Evolutionary conservation across 2,113 vertebrate species (phyloP), one percentile per base, ranked within the genome.

Genomic region (Mirounga angustirostris): DNA sequence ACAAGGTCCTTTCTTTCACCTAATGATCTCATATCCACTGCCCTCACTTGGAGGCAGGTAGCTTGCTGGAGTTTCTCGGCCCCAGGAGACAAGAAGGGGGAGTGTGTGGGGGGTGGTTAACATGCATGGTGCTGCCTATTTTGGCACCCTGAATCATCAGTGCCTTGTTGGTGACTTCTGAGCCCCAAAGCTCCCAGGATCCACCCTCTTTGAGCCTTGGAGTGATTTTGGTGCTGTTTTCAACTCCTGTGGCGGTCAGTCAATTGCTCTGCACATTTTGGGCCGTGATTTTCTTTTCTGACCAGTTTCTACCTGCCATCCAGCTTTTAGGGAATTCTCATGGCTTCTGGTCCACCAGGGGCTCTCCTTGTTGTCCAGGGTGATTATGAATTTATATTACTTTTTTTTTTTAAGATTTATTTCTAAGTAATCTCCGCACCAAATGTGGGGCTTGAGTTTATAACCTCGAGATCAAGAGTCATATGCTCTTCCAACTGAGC

Each of bases 321-420:
- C 22, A 52, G 89, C 63, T 91, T 89, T 85, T 76, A 58, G 58
- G 84, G 54, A 85, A 67, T 89, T 89, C 65, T 91, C 22, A 46
- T 7, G 46, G 15, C 43, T 86, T 91, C 89, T 67, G 46, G 24
- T 46, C 54, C 9, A n/a, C 54, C 15, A 33, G 83, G 6, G 67
- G 18, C 19, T 73, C 26, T 65, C 73, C 26, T 50, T 50, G 36
- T 43, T 58, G 28, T 65, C 80, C 30, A 56, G 13, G 33, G 50
- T 82, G 50, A 73, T 95, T 87, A 79, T 59, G 33, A 79, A 88
- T 63, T 81, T 71, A 86, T 54, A 69, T 69, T 69, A 36, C 43
- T 26, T 73, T 71, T 73, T 76, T 36, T 76, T 46, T 46, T 46
- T 3, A 14, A 71, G 11, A 74, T 74, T 74, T 74, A 74, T 43